A percentile compares a stretch with the other conserved stretches of the same genome.
Evolutionary conservation across 2,888 invertebrate species (phyloP).

Genomic region (Brenthis hecate): DNA sequence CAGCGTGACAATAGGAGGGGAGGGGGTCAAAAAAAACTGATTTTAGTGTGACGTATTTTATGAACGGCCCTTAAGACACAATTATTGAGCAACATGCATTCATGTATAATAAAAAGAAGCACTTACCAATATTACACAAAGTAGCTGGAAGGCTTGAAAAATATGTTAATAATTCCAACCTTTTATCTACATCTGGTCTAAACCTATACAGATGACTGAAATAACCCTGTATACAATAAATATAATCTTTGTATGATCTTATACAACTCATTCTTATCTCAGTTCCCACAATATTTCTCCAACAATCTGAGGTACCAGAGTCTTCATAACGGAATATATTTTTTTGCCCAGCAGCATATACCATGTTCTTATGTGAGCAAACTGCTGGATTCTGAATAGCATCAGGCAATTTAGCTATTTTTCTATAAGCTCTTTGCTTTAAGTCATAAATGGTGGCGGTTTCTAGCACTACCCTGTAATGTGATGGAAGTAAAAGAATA

Average conservation of each 20-base stretch:
- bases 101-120: neutral
- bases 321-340: slow-evolving; percentile 62
- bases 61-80: too few species aligned
- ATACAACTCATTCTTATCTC: slow-evolving; percentile 57
- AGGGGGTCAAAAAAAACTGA: too few species aligned
- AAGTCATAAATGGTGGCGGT: slow-evolving; percentile 62
- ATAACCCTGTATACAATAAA: slow-evolving; percentile 67
- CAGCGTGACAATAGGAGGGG: too few species aligned
- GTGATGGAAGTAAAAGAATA: slow-evolving; percentile 4
- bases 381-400: slow-evolving; percentile 66
- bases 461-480: slow-evolving; percentile 63
- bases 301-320: slow-evolving; percentile 48
- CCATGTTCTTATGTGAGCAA: slow-evolving; percentile 55
- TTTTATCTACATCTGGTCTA: slow-evolving; percentile 52
- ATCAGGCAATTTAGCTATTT: slow-evolving; percentile 62
- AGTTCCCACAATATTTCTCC: slow-evolving; percentile 52
- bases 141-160: slow-evolving; percentile 59
- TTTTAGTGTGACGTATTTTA: too few species aligned
- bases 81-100: neutral
- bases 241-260: slow-evolving; percentile 59
- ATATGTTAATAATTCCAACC: slow-evolving; percentile 50
- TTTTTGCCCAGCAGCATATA: slow-evolving; percentile 62
- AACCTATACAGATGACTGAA: slow-evolving; percentile 63
- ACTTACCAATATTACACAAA: slow-evolving; percentile 63
- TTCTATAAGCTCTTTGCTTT: slow-evolving; percentile 54